phyloP scores from a whole-genome alignment of 2,888 invertebrate species.

The Phrixothrix hirtus region DNA sequence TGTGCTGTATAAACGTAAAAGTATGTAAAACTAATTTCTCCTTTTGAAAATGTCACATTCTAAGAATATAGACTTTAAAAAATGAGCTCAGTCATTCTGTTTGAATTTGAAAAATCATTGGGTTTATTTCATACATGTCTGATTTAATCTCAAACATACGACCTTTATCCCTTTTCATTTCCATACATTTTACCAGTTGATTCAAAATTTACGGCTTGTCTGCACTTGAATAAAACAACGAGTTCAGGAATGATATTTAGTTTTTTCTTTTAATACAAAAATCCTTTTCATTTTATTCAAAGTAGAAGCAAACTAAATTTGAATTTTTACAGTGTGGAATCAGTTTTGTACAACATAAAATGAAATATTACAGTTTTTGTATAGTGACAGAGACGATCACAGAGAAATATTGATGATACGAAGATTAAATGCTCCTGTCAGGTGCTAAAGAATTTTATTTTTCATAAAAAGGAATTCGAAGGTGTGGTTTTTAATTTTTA shows the following conservation, averaged over 20 bases:
- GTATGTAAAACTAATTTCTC: slow-evolving; percentile 13
- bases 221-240: slow-evolving; percentile 4
- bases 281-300: slow-evolving; percentile 31
- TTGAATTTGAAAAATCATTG: slow-evolving; percentile 58
- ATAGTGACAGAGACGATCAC: slow-evolving; percentile 25
- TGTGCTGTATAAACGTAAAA: slow-evolving; percentile 35
- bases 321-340: slow-evolving; percentile 19
- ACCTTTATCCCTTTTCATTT: too few species aligned
- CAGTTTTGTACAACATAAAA: slow-evolving; percentile 29
- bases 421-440: slow-evolving; percentile 26
- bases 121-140: slow-evolving; percentile 36
- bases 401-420: slow-evolving; percentile 31
- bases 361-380: slow-evolving; percentile 37
- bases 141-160: slow-evolving; percentile 20
- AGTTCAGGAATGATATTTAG: slow-evolving; percentile 38
- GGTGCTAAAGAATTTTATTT: slow-evolving; percentile 30
- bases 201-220: neutral
- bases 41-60: slow-evolving; percentile 39
- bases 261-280: slow-evolving; percentile 26
- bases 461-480: slow-evolving; percentile 33
- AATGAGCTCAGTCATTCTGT: slow-evolving; percentile 56
- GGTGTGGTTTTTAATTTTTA: slow-evolving; percentile 20
- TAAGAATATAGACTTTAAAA: slow-evolving; percentile 48
- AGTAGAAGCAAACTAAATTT: slow-evolving; percentile 29
- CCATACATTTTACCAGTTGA: neutral